Conservation (phyloP, 2,888 invertebrate species). For the Epistrophe eligans region DNA sequence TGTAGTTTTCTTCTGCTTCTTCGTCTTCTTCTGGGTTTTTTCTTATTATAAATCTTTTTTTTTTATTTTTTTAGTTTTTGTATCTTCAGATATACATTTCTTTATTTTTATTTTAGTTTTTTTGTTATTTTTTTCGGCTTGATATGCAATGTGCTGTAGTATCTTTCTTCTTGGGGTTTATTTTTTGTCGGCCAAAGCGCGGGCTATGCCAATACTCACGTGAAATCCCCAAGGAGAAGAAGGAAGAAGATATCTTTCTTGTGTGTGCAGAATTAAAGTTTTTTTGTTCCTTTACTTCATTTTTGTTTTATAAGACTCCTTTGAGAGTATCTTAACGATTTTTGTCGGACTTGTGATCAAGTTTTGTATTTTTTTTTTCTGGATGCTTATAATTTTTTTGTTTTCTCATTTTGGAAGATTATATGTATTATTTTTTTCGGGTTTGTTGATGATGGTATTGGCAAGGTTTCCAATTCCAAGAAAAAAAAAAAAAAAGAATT, state of each 20-base stretch:
- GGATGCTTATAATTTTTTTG: conserved; percentile 28
- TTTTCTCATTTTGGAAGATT: conserved; percentile 31
- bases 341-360: conserved; percentile 60
- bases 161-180: conserved; percentile 68
- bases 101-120: conserved; percentile 34
- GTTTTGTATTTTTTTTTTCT: conserved; percentile 32
- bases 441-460: conserved; percentile 67
- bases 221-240: conserved; percentile 75
- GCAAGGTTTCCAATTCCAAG: conserved; percentile 72
- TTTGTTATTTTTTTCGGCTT: conserved; percentile 40
- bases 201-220: conserved; percentile 72
- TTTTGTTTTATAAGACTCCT: conserved; percentile 56
- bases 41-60: conserved; percentile 70
- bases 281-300: conserved; percentile 4
- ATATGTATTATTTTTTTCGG: conserved; percentile 37
- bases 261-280: conserved; percentile 64
- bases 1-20: conserved; percentile 70
- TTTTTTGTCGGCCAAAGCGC: conserved; percentile 71
- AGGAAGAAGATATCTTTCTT: conserved; percentile 74
- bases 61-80: conserved; percentile 58
- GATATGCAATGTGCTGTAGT: conserved; percentile 47
- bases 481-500: background rate
- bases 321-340: conserved; percentile 58
- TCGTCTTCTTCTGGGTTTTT: conserved; percentile 74
- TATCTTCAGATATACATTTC: conserved; percentile 65